Evolutionary conservation across 2,888 invertebrate species (phyloP).

Genomic region (Limnephilus auricula): DNA sequence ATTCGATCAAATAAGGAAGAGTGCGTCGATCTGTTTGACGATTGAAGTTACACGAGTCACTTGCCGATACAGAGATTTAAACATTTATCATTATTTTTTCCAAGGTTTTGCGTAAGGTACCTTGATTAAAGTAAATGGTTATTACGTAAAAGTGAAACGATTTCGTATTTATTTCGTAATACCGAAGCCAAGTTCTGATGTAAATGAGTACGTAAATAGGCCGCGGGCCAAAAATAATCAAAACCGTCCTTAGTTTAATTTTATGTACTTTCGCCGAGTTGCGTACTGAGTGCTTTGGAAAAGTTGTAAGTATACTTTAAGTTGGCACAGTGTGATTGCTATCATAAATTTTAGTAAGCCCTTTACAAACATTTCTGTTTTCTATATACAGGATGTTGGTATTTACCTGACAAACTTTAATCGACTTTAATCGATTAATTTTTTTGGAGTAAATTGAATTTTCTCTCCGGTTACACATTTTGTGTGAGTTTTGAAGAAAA

Average conservation of each 20-base stretch:
- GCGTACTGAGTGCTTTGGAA: not conserved
- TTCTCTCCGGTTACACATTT: no score
- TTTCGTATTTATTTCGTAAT: not conserved
- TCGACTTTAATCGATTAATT: not conserved
- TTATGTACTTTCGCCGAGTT: not conserved
- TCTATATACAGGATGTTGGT: not conserved
- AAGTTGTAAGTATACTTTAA: constrained; percentile 2
- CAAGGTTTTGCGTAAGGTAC: not conserved
- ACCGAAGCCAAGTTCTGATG: not conserved
- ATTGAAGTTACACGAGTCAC: not conserved
- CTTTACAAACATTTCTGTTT: not conserved
- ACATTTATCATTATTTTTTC: not conserved
- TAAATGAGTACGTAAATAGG: not conserved
- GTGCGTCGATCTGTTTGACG: not conserved
- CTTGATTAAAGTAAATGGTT: not conserved
- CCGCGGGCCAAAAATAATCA: not conserved
- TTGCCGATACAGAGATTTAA: not conserved
- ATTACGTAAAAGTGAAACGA: not conserved
- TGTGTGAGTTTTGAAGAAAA: no score
- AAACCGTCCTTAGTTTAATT: not conserved
- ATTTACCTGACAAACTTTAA: not conserved
- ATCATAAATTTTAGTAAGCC: not conserved
- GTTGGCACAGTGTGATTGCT: not conserved
- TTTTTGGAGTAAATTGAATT: no score
- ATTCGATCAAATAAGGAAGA: no score